Conservation (phyloP, 2,113 vertebrate species). For the Petaurus breviceps region DNA sequence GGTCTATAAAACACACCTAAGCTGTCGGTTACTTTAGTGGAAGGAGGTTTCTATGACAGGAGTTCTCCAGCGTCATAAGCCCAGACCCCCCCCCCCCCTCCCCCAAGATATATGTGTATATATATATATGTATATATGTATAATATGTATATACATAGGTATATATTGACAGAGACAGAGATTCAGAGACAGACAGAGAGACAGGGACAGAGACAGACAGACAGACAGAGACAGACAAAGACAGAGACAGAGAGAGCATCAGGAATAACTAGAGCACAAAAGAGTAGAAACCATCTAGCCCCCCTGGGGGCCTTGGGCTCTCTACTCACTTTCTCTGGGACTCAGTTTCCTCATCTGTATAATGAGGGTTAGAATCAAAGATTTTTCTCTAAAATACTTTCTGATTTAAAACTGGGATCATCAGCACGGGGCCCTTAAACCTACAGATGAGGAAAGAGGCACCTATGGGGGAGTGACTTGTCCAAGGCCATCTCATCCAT, state of each 20-base stretch:
- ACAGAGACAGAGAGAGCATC: too few species aligned
- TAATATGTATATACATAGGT: neutral
- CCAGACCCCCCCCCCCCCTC: neutral
- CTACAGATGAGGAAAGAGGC: neutral
- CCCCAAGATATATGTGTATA: too few species aligned
- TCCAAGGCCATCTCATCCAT: neutral
- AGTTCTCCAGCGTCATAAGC: neutral
- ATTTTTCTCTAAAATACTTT: neutral
- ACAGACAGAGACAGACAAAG: neutral
- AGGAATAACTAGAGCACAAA: too few species aligned
- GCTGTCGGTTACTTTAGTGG: neutral
- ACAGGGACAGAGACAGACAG: neutral
- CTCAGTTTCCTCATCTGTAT: neutral
- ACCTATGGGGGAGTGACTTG: neutral
- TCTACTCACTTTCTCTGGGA: neutral
- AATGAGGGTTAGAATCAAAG: neutral
- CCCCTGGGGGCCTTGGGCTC: neutral
- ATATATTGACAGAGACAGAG: neutral
- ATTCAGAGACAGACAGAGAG: neutral
- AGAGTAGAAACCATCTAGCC: neutral
- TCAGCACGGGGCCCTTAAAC: neutral
- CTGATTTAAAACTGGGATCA: neutral
- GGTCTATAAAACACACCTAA: neutral
- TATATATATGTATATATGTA: too few species aligned
- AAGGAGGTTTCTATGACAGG: neutral